phyloP scores from a whole-genome alignment of 1,140 invertebrate species.

The Delia radicum region DNA sequence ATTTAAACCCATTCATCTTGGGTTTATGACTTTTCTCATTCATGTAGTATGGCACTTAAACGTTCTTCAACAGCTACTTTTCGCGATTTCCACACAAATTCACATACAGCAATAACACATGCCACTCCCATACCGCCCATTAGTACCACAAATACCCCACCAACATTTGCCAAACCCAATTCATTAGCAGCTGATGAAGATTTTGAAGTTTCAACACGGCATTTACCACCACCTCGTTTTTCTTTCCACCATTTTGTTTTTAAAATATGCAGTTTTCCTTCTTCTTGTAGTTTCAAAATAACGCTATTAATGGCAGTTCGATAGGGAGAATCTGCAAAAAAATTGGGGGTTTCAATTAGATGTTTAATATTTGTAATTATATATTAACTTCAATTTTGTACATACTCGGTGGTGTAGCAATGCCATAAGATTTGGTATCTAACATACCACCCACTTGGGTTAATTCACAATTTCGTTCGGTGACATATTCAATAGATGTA shows the following conservation, averaged over 20 bases:
- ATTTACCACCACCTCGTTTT: constrained; percentile 79
- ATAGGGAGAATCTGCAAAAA: constrained; percentile 75
- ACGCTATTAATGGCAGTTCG: constrained; percentile 83
- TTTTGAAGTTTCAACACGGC: constrained; percentile 80
- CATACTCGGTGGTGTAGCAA: constrained; percentile 89
- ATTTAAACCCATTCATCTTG: constrained; percentile 48
- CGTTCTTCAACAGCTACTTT: constrained; percentile 88
- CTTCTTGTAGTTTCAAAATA: constrained; percentile 89
- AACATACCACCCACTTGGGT: constrained; percentile 87
- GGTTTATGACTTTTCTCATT: constrained; percentile 54
- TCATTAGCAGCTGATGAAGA: constrained; percentile 81
- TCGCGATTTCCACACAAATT: constrained; percentile 91
- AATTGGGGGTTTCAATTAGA: background rate
- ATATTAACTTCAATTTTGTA: constrained; percentile 26
- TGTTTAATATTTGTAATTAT: background rate
- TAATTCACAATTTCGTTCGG: constrained; percentile 86
- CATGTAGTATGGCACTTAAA: constrained; percentile 63
- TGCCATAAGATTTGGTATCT: constrained; percentile 91
- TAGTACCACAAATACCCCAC: constrained; percentile 93
- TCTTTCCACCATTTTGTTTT: constrained; percentile 97
- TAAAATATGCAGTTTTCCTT: constrained; percentile 85
- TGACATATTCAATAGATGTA: constrained; percentile 88
- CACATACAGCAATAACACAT: constrained; percentile 84
- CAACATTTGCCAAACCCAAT: constrained; percentile 86
- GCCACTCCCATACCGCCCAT: constrained; percentile 88